phyloP scores from a whole-genome alignment of 1,140 invertebrate genomes.

The Dendrolimus kikuchii region DNA sequence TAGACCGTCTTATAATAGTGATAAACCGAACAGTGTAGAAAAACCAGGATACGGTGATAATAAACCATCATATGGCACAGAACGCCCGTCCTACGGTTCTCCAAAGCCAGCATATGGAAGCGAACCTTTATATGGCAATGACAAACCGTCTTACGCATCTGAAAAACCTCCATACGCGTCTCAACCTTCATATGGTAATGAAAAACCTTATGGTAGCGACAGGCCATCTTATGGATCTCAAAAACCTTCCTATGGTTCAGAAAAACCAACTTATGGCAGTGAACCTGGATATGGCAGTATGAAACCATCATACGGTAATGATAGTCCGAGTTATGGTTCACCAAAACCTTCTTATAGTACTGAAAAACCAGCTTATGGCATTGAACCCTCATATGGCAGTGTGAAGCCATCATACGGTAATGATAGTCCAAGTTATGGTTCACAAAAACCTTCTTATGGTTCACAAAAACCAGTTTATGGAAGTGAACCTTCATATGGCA shows the following conservation, averaged over 20 bases:
- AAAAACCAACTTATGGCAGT: neutral
- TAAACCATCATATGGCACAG: slow-evolving; percentile 7
- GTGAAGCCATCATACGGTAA: neutral
- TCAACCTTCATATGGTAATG: slow-evolving; percentile 3
- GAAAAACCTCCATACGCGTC: neutral
- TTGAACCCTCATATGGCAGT: slow-evolving; percentile 2
- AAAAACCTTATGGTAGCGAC: slow-evolving; percentile 9
- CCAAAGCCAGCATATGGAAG: slow-evolving; percentile 12
- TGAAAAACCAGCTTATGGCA: neutral
- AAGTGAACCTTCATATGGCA: slow-evolving; percentile 1
- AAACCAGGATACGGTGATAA: slow-evolving; percentile 11
- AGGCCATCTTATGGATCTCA: no score
- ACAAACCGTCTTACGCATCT: no score
- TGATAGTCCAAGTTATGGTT: neutral
- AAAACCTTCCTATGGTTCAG: no score
- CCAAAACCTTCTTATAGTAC: no score
- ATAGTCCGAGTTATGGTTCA: neutral
- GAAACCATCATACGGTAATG: neutral
- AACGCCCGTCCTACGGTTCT: neutral
- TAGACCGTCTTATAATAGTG: no score
- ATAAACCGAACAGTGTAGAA: slow-evolving; percentile 2
- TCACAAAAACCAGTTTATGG: no score
- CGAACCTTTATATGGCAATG: neutral
- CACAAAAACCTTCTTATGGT: no score
- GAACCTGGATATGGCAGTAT: neutral